Conservation (phyloP, 2,888 invertebrate genomes). For the Belgica antarctica region DNA sequence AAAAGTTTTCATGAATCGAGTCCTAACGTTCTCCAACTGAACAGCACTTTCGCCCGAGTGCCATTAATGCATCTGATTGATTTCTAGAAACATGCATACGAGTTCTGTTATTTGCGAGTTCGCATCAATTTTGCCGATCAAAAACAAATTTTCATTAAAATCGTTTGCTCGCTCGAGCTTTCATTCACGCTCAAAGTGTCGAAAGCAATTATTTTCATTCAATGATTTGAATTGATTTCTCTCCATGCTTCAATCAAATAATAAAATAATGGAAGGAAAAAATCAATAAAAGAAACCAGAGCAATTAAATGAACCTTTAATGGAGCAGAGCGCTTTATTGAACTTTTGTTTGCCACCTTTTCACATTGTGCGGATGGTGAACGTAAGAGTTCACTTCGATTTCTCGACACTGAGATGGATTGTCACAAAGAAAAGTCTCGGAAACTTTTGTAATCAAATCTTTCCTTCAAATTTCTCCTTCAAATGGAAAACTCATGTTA, state of each 20-base stretch:
- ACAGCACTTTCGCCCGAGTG: background rate
- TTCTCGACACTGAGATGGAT: too few species aligned
- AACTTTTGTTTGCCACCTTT: background rate
- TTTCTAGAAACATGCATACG: background rate
- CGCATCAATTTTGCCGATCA: background rate
- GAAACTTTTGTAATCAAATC: background rate
- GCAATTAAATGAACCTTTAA: conserved; percentile 23
- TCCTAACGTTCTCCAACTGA: too few species aligned
- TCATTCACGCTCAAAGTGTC: background rate
- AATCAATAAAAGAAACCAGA: background rate
- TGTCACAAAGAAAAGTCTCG: background rate
- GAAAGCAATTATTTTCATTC: conserved; percentile 24
- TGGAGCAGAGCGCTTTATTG: background rate
- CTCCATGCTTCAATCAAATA: background rate
- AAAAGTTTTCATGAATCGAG: background rate
- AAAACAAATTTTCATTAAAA: background rate
- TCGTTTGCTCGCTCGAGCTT: background rate
- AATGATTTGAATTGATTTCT: conserved; percentile 19
- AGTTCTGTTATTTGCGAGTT: background rate
- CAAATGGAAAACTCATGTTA: conserved; percentile 25
- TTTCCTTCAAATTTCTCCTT: conserved; percentile 19
- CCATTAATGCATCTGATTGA: conserved; percentile 3
- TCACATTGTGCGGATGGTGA: background rate
- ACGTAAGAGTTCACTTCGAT: background rate
- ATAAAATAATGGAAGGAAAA: background rate